Percentiles rank a stretch among this genome's conserved stretches.
phyloP scores from a whole-genome alignment of 2,888 invertebrate genomes.

The Lycophotia porphyrea region DNA sequence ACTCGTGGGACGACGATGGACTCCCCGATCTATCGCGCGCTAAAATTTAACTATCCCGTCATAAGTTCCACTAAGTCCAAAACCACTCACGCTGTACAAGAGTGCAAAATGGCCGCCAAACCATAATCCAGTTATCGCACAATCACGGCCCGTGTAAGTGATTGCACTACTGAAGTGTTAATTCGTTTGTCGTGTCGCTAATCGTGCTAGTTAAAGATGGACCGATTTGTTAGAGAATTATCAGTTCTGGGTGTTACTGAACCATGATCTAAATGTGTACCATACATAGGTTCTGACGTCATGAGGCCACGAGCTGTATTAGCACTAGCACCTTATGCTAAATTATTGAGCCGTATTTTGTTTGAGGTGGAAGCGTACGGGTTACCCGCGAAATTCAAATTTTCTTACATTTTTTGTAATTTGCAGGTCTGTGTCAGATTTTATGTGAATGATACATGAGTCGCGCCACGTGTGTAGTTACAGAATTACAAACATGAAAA shows the following conservation, averaged over 20 bases:
- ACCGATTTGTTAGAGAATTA: slow-evolving; percentile 58
- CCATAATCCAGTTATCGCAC: slow-evolving; percentile 18
- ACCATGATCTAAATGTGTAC: slow-evolving; percentile 25
- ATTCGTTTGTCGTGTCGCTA: slow-evolving; percentile 48
- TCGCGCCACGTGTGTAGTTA: no score
- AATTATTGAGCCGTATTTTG: no score
- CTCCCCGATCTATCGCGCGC: no score
- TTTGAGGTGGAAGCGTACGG: no score
- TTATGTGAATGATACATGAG: no score
- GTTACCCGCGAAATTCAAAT: no score
- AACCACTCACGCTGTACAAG: background rate
- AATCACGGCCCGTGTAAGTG: slow-evolving; percentile 47
- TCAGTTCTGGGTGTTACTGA: slow-evolving; percentile 50
- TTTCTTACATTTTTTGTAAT: no score
- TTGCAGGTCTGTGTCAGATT: no score
- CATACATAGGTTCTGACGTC: slow-evolving; percentile 41
- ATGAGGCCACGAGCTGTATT: slow-evolving; percentile 37
- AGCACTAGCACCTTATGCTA: no score
- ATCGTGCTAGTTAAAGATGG: slow-evolving; percentile 49
- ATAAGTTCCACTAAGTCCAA: background rate
- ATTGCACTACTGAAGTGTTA: slow-evolving; percentile 46
- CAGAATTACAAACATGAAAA: no score
- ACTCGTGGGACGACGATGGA: no score
- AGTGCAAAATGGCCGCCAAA: slow-evolving; percentile 18
- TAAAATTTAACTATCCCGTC: background rate